Evolutionary conservation across 2,113 vertebrate species (phyloP), one percentile per base, ranked within the genome.

Genomic region (Piliocolobus tephrosceles): DNA sequence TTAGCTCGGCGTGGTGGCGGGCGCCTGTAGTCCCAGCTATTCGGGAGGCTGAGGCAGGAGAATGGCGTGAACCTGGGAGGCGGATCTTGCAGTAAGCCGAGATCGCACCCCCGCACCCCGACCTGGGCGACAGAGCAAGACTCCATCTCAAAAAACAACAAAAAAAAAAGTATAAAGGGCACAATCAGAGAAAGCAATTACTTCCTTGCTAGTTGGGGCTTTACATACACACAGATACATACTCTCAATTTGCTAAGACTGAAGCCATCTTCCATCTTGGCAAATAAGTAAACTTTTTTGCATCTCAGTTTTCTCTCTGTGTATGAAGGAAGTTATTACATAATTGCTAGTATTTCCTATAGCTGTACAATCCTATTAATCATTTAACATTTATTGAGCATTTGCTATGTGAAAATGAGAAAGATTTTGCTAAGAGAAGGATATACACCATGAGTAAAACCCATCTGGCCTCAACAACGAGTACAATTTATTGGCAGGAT

Each of bases 321-420:
- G 30, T 91, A 73, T 85, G 85, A 58, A 91, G 16, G 32, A 96
- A 91, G 27, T 57, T 82, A 91, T 96, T 58, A 47, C 66, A 73
- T 72, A 47, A 90, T 79, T 87, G 47, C 43, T 58, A 13, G 87
- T 58, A 79, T 82, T 96, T 72, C 64, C 93, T 79, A 78, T 2
- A 45, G 35, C 73, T 82, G 40, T 93, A 78, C 93, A 82, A 70
- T 91, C 45, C 68, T 57, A 8, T 68, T 82, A 92, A 73, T 52
- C 45, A 89, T 70, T 91, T 90, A 90, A 66, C 73, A 88, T 55
- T 83, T 75, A 82, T 30, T 83, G 45, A 87, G 68, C 40, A 81
- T 82, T 55, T 86, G 13, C 68, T 57, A 32, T 73, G 47, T 94
- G 50, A 70, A 87, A 58, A 94, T 35, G 14, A 94, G 86, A 85